Conservation (phyloP, 37 sponge, comb jelly and placozoan species). For the Mnemiopsis leidyi region DNA sequence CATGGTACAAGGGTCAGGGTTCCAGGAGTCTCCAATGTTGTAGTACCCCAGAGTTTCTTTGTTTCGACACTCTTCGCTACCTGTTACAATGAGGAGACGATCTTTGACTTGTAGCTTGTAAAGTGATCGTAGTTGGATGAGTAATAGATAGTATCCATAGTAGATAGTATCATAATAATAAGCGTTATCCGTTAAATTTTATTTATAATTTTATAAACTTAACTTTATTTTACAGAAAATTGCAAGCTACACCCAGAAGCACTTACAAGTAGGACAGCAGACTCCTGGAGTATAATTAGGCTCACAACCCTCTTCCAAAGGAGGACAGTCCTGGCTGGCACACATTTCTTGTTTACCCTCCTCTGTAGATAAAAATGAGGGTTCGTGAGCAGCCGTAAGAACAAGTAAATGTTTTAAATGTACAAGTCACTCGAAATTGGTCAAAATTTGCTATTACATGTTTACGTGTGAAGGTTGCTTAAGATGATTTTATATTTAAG, state of each 20-base stretch:
- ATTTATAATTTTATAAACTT: too few relatives aligned
- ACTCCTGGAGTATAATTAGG: not conserved
- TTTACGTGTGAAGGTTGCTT: too few relatives aligned
- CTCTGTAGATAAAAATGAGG: too few relatives aligned
- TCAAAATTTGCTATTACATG: too few relatives aligned
- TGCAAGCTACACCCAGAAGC: too few relatives aligned
- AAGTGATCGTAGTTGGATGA: not conserved
- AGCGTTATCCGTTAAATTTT: too few relatives aligned
- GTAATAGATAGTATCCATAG: not conserved
- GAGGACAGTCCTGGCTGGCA: not conserved
- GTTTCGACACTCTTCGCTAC: not conserved
- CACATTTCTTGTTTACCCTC: not conserved
- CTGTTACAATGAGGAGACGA: not conserved
- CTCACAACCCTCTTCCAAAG: not conserved
- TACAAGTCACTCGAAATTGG: too few relatives aligned
- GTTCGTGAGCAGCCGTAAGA: too few relatives aligned
- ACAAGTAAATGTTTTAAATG: too few relatives aligned
- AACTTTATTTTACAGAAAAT: too few relatives aligned
- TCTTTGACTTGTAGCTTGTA: not conserved
- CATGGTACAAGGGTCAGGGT: not conserved
- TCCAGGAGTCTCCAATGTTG: not conserved
- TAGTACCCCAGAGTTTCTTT: not conserved
- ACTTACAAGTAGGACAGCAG: conserved; percentile 3
- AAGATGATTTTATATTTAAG: too few relatives aligned
- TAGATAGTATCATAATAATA: too few relatives aligned